Percentiles rank a stretch among this genome's conserved stretches.
Conservation (phyloP, 2,888 invertebrate species). For the Drosophila ustulata region DNA sequence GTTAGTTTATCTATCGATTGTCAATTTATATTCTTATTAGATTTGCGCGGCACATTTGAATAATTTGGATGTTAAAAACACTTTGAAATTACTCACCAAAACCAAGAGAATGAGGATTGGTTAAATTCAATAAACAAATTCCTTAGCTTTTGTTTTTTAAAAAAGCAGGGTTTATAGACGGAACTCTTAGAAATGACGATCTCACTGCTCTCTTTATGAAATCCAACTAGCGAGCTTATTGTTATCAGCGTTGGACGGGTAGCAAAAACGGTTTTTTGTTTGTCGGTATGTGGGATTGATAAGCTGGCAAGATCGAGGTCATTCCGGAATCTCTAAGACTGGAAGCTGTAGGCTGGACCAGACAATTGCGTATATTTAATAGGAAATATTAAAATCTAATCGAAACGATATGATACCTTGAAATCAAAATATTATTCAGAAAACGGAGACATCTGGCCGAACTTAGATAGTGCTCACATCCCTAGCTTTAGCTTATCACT, state of each 20-base stretch:
- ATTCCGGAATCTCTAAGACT: conserved; percentile 9
- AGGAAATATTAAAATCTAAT: not conserved
- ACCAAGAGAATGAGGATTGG: not conserved
- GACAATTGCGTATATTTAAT: not conserved
- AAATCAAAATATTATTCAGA: not conserved
- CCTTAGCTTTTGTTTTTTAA: not conserved
- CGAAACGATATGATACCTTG: not conserved
- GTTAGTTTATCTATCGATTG: not conserved
- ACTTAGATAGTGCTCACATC: not conserved
- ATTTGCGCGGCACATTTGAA: not conserved
- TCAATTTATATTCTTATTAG: not conserved
- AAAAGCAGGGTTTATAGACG: not conserved
- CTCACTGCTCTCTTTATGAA: conserved; percentile 4
- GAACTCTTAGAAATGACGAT: not conserved
- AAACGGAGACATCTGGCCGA: not conserved
- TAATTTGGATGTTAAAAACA: not conserved
- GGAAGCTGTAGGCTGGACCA: not conserved
- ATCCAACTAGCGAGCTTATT: conserved; percentile 1
- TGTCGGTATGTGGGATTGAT: conserved; percentile 19
- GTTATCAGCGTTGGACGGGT: conserved; percentile 1
- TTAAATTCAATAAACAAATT: not conserved
- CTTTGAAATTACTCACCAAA: not conserved
- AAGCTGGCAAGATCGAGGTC: conserved; percentile 50
- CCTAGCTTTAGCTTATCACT: conserved; percentile 19
- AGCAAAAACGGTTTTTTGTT: conserved; percentile 10